These are phyloP conservation scores for Dasysyrphus tricinctus DNA, from an alignment of 2,888 invertebrate genomes.

Conservation along the genomic window DNA sequence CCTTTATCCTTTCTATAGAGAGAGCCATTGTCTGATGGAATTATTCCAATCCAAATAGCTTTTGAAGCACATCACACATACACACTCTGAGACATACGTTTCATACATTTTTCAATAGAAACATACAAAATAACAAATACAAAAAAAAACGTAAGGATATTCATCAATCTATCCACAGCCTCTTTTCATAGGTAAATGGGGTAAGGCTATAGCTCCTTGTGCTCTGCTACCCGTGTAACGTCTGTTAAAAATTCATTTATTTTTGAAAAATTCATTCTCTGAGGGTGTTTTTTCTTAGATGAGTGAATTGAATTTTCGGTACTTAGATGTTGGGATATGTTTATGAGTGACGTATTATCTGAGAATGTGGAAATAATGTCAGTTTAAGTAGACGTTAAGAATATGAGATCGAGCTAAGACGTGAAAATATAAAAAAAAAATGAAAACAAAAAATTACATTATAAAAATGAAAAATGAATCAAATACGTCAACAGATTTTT, in stretches of 20 bases:
- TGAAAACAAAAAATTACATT: slow-evolving; percentile 38
- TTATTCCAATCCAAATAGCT: slow-evolving; percentile 55
- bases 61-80: background rate
- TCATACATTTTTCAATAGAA: slow-evolving; percentile 39
- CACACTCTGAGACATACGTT: background rate
- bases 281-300: slow-evolving; percentile 40
- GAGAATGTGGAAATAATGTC: slow-evolving; percentile 59
- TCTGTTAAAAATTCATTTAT: slow-evolving; percentile 42
- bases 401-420: background rate
- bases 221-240: slow-evolving; percentile 14
- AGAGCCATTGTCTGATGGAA: slow-evolving; percentile 50
- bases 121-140: background rate
- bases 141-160: slow-evolving; percentile 4
- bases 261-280: slow-evolving; percentile 22
- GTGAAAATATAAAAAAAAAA: background rate
- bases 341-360: slow-evolving; percentile 63
- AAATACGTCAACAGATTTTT: slow-evolving; percentile 49
- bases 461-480: slow-evolving; percentile 58
- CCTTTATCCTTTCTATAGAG: slow-evolving; percentile 25
- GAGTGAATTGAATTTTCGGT: slow-evolving; percentile 64
- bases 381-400: slow-evolving; percentile 50
- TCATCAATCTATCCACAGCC: slow-evolving; percentile 42
- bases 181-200: slow-evolving; percentile 12
- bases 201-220: slow-evolving; percentile 7
- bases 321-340: slow-evolving; percentile 32